Evolutionary conservation across 2,888 invertebrate species (phyloP), one percentile per base, ranked within the genome.

Genomic region (Patella pellucida): DNA sequence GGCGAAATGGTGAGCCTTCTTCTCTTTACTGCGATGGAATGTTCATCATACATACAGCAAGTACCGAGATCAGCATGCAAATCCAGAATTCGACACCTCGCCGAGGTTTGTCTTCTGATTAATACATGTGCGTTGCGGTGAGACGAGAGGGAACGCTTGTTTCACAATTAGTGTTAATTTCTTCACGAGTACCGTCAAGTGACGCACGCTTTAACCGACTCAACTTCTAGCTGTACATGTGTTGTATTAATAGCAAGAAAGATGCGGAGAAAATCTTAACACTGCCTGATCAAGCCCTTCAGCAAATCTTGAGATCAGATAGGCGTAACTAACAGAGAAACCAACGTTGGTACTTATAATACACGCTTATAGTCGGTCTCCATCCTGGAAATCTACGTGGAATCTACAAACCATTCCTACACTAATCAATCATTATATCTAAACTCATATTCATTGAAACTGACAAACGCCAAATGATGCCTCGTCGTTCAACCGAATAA

Each of bases 151-250:
- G 71, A 71, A 71, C 50, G 71, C 71, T 71, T 71, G 71, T 71
- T 71, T 71, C 71, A 52, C 71, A 71, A 71, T 71, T 71, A 71
- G 71, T 51, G 71, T 23, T 71, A 71, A 71, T 71, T 51, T 51
- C 71, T 71, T 52, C 62, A 62, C 62, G 62, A 51, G 51, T 51
- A 51, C 51, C 16, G 71, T 71, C 71, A 71, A 71, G 23, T 52
- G 71, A 51, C 71, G 41, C 71, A 71, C 51, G 71, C 71, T 71
- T 52, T 52, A 52, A 23, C 23, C 52, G 23, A 69, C 14, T 41
- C 69, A 50, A 50, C 19, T n/a, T 27, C 69, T 51, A 69, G 69
- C 31, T 27, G 69, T n/a, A 69, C 69, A 41, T 41, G 19, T 19
- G 19, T 62, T n/a, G n/a, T 19, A 19, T 19, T 19, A 27, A 68